Conservation (phyloP, 2,113 vertebrate genomes). For the Lanius collurio region DNA sequence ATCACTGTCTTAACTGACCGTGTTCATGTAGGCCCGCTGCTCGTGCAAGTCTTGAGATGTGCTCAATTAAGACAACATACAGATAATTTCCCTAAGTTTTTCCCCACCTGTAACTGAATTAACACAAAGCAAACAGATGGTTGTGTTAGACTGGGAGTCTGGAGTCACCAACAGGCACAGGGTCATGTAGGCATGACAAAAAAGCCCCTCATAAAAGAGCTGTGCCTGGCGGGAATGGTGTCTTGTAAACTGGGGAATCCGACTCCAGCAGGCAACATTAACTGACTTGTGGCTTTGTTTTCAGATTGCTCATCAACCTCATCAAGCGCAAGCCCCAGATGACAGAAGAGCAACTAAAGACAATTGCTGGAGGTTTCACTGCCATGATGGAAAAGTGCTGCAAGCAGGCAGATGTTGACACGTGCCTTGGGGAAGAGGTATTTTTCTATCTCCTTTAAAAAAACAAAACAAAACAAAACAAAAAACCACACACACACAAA, state of each 20-base stretch:
- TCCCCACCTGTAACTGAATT: background rate
- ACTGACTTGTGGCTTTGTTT: background rate
- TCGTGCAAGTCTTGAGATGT: background rate
- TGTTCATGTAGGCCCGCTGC: background rate
- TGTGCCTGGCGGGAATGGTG: background rate
- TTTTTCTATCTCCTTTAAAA: background rate
- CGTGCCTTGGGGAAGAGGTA: constrained; percentile 64
- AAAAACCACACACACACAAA: background rate
- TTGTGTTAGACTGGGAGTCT: background rate
- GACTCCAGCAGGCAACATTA: background rate
- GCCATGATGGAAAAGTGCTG: constrained; percentile 41
- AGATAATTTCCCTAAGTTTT: background rate
- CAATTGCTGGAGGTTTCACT: background rate
- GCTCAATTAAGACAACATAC: background rate
- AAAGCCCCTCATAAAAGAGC: background rate
- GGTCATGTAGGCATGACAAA: background rate
- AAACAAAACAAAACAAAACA: background rate
- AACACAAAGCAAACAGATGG: background rate
- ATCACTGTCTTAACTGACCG: background rate
- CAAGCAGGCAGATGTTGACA: background rate
- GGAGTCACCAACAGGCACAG: background rate
- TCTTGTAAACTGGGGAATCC: background rate
- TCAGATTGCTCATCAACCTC: constrained; percentile 62
- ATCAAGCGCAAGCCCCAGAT: constrained; percentile 54
- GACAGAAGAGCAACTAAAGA: background rate